A percentile compares a stretch with the other conserved stretches of the same genome.
These are phyloP conservation scores for Cephus nigrinus DNA, from an alignment of 2,888 invertebrate species.

Conservation along the genomic window DNA sequence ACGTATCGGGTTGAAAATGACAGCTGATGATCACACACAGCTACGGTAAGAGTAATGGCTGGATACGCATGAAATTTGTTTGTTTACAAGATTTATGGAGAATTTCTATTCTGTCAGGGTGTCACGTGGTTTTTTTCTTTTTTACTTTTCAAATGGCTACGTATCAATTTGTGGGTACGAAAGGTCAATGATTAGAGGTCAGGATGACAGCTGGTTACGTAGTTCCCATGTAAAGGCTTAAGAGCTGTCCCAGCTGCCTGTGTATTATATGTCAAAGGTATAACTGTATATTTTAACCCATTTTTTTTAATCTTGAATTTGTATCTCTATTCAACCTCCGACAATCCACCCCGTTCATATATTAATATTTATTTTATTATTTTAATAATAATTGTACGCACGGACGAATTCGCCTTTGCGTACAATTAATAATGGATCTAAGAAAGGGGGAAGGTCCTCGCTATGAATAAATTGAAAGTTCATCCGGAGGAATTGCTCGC, in stretches of 20 bases:
- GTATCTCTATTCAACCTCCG: too few species aligned
- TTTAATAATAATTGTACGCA: too few species aligned
- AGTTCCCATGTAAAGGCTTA: not conserved
- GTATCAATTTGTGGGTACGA: not conserved
- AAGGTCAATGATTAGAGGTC: not conserved
- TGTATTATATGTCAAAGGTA: not conserved
- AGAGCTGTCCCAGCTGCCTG: too few species aligned
- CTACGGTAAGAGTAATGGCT: not conserved
- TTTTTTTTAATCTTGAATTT: not conserved
- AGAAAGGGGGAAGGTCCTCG: conserved; percentile 26
- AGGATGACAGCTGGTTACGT: not conserved
- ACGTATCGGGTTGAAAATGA: not conserved
- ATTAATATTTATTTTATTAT: too few species aligned
- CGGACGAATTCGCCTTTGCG: not conserved
- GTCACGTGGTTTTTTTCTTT: not conserved
- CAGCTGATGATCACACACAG: not conserved
- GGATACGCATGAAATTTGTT: not conserved
- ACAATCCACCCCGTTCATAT: too few species aligned
- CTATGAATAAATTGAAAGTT: conserved; percentile 53
- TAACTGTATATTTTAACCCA: not conserved
- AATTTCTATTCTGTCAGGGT: not conserved
- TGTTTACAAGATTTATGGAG: not conserved
- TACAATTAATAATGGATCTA: conserved; percentile 37
- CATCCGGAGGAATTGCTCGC: conserved; percentile 31
- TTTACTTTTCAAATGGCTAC: not conserved